Evolutionary conservation across 2,113 vertebrate species (phyloP).

Genomic region (Redunca redunca): DNA sequence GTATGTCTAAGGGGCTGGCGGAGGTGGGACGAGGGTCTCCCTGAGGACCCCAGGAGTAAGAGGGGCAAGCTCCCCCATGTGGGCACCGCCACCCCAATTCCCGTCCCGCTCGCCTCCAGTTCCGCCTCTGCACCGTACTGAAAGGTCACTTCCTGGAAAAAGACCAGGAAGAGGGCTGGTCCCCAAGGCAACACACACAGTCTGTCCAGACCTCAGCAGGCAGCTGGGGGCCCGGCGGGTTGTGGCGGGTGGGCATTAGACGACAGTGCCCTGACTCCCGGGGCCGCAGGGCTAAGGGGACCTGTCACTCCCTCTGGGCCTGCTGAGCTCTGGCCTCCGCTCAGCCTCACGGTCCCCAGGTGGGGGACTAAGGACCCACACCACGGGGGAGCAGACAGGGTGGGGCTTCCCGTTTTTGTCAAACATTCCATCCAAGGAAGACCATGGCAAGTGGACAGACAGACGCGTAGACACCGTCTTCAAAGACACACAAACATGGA

Average conservation of each 20-base stretch:
- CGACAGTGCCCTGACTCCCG: rapidly evolving
- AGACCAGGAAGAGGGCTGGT: not conserved
- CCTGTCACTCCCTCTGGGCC: not conserved
- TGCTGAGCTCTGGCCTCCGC: not conserved
- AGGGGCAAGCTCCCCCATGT: not conserved
- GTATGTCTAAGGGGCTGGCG: not conserved
- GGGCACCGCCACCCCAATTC: not conserved
- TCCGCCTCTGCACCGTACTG: rapidly evolving
- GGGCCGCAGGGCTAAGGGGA: not conserved
- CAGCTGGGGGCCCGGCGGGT: not conserved
- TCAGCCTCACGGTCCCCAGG: not conserved
- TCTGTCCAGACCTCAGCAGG: not conserved
- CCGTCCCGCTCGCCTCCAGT: not conserved
- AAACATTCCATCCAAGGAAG: not conserved
- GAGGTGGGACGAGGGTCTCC: not conserved
- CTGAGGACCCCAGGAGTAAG: not conserved
- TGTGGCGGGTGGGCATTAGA: rapidly evolving
- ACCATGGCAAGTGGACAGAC: slow-evolving; percentile 10
- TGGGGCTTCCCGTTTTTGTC: not conserved
- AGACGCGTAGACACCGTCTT: not conserved
- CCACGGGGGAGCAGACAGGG: not conserved
- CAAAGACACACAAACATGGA: slow-evolving; percentile 50
- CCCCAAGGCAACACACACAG: not conserved
- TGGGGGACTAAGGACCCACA: rapidly evolving
- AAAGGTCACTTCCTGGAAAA: not conserved